These are phyloP conservation scores for Heterocephalus glaber DNA, from an alignment of 2,113 vertebrate species.

Conservation along the genomic window DNA sequence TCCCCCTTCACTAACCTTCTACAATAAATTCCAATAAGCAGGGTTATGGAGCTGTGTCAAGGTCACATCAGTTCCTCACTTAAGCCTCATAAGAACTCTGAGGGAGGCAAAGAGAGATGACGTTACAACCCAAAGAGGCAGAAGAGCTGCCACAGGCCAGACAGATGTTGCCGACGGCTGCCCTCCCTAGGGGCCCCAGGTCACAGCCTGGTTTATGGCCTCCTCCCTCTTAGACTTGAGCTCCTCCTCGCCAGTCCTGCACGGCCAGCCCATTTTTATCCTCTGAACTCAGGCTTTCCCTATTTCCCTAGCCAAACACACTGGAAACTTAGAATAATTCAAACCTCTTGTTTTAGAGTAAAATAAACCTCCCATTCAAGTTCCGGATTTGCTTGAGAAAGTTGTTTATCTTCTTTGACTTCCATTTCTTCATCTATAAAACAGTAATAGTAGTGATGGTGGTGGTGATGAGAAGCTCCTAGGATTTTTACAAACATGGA, in stretches of 20 bases:
- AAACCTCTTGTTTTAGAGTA: not conserved
- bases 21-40: not conserved
- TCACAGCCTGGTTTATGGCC: not conserved
- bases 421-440: not conserved
- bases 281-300: not conserved
- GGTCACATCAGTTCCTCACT: too few relatives aligned
- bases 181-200: not conserved
- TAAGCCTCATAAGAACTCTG: not conserved
- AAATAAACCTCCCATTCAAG: not conserved
- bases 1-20: not conserved
- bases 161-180: fast-evolving
- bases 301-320: not conserved
- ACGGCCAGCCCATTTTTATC: not conserved
- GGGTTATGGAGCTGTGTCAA: not conserved
- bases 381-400: not conserved
- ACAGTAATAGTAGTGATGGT: not conserved
- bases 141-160: not conserved
- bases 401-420: not conserved
- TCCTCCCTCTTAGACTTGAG: not conserved
- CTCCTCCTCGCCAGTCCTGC: not conserved
- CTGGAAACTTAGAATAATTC: not conserved
- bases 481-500: not conserved
- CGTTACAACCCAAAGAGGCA: not conserved
- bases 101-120: not conserved
- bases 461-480: not conserved